A percentile compares a stretch with the other conserved stretches of the same genome.
phyloP scores from a whole-genome alignment of 2,113 vertebrate genomes.

The Chaetodon trifascialis region DNA sequence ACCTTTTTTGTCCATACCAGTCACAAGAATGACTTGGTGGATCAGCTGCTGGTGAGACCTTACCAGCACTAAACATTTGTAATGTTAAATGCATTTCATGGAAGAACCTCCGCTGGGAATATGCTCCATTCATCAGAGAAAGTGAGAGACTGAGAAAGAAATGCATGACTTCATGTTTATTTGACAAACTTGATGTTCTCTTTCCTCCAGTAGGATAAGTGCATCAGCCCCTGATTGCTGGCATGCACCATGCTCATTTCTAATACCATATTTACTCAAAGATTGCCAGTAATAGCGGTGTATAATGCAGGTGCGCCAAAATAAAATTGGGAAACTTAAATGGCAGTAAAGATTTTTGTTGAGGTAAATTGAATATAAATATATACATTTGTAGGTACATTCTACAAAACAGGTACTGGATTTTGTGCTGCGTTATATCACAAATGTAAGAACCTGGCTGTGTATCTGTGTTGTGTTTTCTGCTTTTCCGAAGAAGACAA shows the following conservation, averaged over 20 bases:
- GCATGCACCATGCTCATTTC: neutral
- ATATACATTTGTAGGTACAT: slow-evolving; percentile 3
- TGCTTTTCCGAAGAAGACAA: too few species aligned
- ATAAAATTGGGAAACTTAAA: slow-evolving; percentile 3
- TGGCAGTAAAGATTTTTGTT: neutral
- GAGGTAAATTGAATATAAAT: slow-evolving; percentile 15
- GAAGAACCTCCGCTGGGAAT: neutral
- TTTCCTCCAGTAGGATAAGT: slow-evolving; percentile 5
- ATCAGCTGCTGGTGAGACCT: neutral
- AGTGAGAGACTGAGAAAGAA: neutral
- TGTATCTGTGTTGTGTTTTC: too few species aligned
- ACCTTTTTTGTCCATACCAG: slow-evolving; percentile 7
- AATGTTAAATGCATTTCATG: neutral
- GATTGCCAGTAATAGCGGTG: slow-evolving; percentile 4
- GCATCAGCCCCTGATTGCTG: slow-evolving; percentile 34
- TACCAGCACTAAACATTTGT: slow-evolving; percentile 1
- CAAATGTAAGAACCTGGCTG: neutral
- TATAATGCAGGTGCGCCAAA: slow-evolving; percentile 11
- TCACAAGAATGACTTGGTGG: neutral
- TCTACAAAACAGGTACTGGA: neutral
- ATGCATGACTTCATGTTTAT: slow-evolving; percentile 18
- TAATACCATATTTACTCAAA: slow-evolving; percentile 16
- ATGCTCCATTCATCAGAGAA: neutral
- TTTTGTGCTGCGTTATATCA: slow-evolving; percentile 1
- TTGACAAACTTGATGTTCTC: neutral